Base-by-base conservation (phyloP, 2,113 vertebrate genomes). In the Lepus americanus region DNA sequence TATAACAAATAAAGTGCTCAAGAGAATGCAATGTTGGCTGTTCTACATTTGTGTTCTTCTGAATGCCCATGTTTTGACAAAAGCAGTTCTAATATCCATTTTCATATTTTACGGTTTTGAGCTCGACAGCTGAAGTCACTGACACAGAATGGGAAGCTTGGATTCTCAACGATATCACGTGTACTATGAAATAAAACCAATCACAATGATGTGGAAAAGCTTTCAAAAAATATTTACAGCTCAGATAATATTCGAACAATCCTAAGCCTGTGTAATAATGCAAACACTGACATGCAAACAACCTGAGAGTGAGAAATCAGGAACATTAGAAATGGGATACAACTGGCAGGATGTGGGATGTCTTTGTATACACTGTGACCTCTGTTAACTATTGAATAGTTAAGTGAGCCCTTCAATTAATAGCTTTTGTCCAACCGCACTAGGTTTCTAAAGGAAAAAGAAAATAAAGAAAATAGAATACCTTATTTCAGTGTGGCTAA, bases 1-100 rank as follows among this genome's bases (percentile, higher is more conserved):
- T 98, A 98, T 98, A 98, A 98, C 97, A 98, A 98, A 98, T 98
- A 98, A 98, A 98, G 97, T 96, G 97, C 97, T 98, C 97, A 98
- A 98, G 97, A 98, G 98, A 98, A 96, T 95, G 94, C 96, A 96
- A 95, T 80, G 1, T 39, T 90, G 96, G 74, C 95, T 98, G 78
- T 73, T 96, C 64, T 92, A 95, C 89, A 88, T 95, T 81, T 91
- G 96, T 96, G 98, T 72, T 92, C 25, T 84, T 94, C 95, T 96
- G 92, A 97, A 97, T 78, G 6, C 16, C 67, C 66, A 83, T 91
- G 79, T 31, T 93, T 95, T 80, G 76, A 94, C 1, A 88, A 51
- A 93, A 94, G 93, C 20, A 29, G 19, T 77, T 82, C 84, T 87
- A 80, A 36, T 87, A 80, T 25, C 22, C 66, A 22, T 20, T 88